Conservation (phyloP, 1,140 invertebrate genomes). For the Meteorus sp. region DNA sequence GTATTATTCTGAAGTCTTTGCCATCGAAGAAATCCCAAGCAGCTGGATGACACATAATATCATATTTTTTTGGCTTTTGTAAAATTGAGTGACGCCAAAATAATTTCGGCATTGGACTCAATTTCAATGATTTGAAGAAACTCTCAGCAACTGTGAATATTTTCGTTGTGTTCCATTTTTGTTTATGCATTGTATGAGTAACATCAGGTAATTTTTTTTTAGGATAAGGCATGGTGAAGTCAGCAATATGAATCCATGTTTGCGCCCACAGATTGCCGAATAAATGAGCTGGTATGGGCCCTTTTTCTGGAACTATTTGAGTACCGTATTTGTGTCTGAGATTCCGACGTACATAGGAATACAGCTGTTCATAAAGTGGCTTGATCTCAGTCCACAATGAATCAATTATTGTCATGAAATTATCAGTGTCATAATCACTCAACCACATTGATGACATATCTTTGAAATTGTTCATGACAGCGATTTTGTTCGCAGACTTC, state of each 20-base stretch:
- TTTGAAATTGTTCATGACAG: constrained; percentile 68
- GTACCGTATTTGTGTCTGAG: constrained; percentile 75
- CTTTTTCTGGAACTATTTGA: constrained; percentile 67
- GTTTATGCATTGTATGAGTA: constrained; percentile 69
- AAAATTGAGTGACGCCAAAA: constrained; percentile 85
- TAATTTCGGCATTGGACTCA: constrained; percentile 76
- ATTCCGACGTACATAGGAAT: constrained; percentile 81
- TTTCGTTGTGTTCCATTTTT: constrained; percentile 51
- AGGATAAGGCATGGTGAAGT: constrained; percentile 76
- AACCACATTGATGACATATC: constrained; percentile 68
- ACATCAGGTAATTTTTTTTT: constrained; percentile 73
- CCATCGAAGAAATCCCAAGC: constrained; percentile 89
- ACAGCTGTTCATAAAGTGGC: constrained; percentile 83
- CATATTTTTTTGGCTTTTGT: constrained; percentile 74
- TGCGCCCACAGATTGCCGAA: constrained; percentile 94
- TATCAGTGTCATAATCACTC: constrained; percentile 64
- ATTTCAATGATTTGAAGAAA: constrained; percentile 84
- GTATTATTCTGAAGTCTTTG: constrained; percentile 87
- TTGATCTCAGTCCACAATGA: constrained; percentile 74
- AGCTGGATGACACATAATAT: constrained; percentile 87
- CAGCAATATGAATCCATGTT: constrained; percentile 79
- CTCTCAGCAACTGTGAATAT: constrained; percentile 68
- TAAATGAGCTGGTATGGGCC: constrained; percentile 90
- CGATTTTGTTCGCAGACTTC: constrained; percentile 77
- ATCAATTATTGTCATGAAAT: constrained; percentile 66